These are phyloP conservation scores for Picus viridis DNA, from an alignment of 2,797 vertebrate genomes.

Conservation along the genomic window DNA sequence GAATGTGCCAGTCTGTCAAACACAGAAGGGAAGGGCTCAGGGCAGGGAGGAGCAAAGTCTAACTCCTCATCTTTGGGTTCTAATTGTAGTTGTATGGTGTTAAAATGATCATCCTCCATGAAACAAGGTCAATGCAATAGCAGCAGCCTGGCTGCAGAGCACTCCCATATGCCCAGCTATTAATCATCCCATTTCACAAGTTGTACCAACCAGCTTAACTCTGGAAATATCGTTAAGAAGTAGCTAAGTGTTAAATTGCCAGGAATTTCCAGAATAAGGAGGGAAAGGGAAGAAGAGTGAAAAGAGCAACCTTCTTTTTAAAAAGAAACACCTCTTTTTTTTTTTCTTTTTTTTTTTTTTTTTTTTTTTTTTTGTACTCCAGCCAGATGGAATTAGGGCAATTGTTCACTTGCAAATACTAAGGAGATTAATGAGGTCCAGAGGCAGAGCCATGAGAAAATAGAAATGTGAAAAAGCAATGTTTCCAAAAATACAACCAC, in stretches of 20 bases:
- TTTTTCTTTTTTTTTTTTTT: background rate
- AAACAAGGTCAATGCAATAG: slow-evolving; percentile 69
- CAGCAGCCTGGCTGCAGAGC: slow-evolving; percentile 64
- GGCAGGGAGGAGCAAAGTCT: slow-evolving; percentile 62
- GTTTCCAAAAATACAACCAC: slow-evolving; percentile 80
- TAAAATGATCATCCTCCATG: slow-evolving; percentile 66
- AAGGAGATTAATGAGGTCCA: slow-evolving; percentile 80
- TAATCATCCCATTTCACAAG: slow-evolving; percentile 74
- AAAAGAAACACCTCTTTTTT: background rate
- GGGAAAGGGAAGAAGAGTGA: slow-evolving; percentile 62
- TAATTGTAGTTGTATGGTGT: slow-evolving; percentile 70
- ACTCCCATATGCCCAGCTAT: slow-evolving; percentile 66
- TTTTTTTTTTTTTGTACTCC: background rate
- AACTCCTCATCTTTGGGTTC: slow-evolving; percentile 72
- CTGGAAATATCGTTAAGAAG: slow-evolving; percentile 80
- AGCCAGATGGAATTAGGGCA: slow-evolving; percentile 79
- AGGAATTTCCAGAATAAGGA: slow-evolving; percentile 75
- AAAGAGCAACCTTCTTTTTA: slow-evolving; percentile 53
- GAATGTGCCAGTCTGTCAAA: slow-evolving; percentile 7
- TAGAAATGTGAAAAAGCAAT: slow-evolving; percentile 67
- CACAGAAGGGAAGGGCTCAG: background rate
- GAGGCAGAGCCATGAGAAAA: slow-evolving; percentile 78
- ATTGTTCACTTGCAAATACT: slow-evolving; percentile 80
- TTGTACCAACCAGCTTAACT: slow-evolving; percentile 73
- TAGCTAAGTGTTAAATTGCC: slow-evolving; percentile 76